A percentile compares a stretch with the other conserved stretches of the same genome.
Evolutionary conservation across 2,113 vertebrate genomes (phyloP).

Genomic region (Misgurnus anguillicaudatus): DNA sequence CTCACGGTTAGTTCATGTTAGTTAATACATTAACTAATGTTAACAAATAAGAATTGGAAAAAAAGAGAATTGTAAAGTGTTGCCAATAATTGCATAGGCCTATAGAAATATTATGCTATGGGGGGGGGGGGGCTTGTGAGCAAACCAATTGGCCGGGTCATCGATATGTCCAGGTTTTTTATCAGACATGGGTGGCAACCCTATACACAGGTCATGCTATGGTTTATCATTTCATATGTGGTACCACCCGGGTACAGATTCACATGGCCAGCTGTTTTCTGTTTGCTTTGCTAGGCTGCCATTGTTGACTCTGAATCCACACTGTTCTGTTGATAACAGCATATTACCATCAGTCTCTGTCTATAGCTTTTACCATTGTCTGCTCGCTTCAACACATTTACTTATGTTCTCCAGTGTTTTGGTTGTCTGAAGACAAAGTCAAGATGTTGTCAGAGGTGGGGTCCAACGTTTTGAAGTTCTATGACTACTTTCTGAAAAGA

Average conservation of each 20-base stretch:
- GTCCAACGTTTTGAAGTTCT: slow-evolving; percentile 69
- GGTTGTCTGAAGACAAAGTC: slow-evolving; percentile 35
- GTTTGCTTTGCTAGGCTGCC: slow-evolving; percentile 65
- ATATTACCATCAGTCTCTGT: not conserved
- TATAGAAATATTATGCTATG: no score
- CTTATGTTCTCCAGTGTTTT: slow-evolving; percentile 20
- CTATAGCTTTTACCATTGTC: not conserved
- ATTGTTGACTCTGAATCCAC: slow-evolving; percentile 35
- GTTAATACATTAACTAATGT: no score
- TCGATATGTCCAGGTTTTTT: no score
- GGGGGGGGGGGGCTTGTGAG: no score
- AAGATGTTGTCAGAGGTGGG: slow-evolving; percentile 80
- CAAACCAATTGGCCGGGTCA: no score
- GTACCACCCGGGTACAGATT: slow-evolving; percentile 5
- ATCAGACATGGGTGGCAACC: no score
- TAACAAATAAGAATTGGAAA: no score
- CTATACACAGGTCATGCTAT: no score
- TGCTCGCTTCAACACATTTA: not conserved
- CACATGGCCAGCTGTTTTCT: slow-evolving; percentile 67
- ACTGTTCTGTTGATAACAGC: slow-evolving; percentile 31
- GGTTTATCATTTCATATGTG: slow-evolving; percentile 1
- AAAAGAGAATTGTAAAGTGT: no score
- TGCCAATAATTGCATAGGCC: no score
- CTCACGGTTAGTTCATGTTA: no score
- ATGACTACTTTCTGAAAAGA: slow-evolving; percentile 76